Base-by-base conservation (phyloP, 2,797 vertebrate species). In the Chaetophractus vellerosus region DNA sequence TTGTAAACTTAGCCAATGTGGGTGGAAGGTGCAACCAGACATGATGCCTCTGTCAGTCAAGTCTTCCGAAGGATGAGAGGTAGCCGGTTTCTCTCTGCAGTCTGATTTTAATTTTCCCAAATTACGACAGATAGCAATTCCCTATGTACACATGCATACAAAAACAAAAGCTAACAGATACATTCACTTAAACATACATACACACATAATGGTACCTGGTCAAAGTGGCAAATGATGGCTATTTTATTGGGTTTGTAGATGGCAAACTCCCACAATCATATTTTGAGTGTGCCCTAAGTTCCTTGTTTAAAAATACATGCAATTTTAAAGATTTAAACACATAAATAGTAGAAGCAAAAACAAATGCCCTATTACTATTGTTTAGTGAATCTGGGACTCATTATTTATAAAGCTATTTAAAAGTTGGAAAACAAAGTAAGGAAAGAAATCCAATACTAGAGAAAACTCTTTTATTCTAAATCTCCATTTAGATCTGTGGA, bases 371-470 rank as follows among this genome's bases (percentile, higher is more conserved):
- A 10, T 80, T 45, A 68, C 14, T 26, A 88, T 61, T 74, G 21
- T 90, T 81, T 66, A 55, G 16, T 88, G 45, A 91, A 21, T 55
- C 23, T 94, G 45, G 11, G 19, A 64, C 19, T 66, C 2, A 33
- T 90, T 74, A 59, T 84, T 87, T 80, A 59, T 80, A 80, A 96
- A 66, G 18, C 28, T 85, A 48, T 57, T 74, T 19, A 91, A 50
- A 87, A 71, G 89, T 93, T 95, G 50, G 23, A 38, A 94, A 94
- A 81, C 16, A 87, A 94, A 80, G 7, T 23, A 75, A 79, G 41
- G n/a, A 79, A 93, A 91, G 7, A 57, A 63, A 76, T 69, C 19
- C 48, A 57, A 52, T 3, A 52, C 24, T 64, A 72, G 24, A 93
- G 21, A 90, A 88, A 38, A 63, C 6, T 2, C 7, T 93, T 66